Percentiles rank a stretch among this genome's conserved stretches.
These are phyloP conservation scores for Corapipo altera DNA, from an alignment of 2,113 vertebrate species.

Conservation along the genomic window DNA sequence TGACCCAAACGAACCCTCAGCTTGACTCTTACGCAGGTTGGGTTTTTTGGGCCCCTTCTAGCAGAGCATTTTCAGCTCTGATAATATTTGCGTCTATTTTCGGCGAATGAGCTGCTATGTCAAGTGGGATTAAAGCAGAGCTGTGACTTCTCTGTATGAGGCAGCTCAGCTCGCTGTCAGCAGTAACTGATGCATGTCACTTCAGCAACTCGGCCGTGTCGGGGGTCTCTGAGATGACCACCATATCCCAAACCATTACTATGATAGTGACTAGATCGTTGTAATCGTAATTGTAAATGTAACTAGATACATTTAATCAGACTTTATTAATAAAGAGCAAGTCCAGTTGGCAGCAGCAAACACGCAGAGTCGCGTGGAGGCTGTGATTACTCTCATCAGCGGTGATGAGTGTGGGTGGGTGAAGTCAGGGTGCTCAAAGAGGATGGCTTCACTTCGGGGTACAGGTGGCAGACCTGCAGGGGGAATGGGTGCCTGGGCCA, in stretches of 20 bases:
- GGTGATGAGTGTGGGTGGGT: background rate
- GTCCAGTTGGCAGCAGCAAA: background rate
- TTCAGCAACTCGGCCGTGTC: background rate
- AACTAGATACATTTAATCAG: background rate
- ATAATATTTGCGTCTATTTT: background rate
- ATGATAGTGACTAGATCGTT: too few species aligned
- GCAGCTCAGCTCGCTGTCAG: background rate
- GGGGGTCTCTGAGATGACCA: background rate
- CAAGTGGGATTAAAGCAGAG: conserved; percentile 22
- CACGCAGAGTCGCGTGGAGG: rapidly evolving
- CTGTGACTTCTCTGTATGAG: background rate
- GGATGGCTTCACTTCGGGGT: background rate
- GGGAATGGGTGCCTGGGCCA: rapidly evolving
- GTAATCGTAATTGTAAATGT: rapidly evolving
- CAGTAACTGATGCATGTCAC: background rate
- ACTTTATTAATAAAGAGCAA: background rate
- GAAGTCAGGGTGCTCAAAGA: background rate
- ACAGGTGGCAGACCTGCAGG: rapidly evolving
- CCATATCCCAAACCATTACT: background rate
- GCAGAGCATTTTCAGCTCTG: background rate
- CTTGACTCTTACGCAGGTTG: too few species aligned
- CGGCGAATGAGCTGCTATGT: background rate
- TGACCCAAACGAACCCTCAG: background rate
- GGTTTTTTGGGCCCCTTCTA: background rate
- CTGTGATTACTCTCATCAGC: too few species aligned